These are phyloP conservation scores for Caenorhabditis brenneri DNA, from an alignment of 1,140 invertebrate species.

Conservation along the genomic window DNA sequence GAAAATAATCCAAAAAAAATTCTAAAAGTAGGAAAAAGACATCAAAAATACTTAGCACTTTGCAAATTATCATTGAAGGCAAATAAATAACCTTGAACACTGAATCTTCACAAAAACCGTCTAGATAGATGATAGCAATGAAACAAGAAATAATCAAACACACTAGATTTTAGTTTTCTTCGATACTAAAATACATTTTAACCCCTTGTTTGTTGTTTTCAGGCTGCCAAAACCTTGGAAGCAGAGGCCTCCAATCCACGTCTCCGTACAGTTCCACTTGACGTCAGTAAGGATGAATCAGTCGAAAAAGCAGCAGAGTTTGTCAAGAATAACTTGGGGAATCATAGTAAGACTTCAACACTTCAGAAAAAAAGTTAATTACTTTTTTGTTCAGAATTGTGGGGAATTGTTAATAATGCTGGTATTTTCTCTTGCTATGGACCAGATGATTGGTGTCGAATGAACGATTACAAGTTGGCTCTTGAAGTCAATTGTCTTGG, in stretches of 20 bases:
- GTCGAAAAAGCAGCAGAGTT: slow-evolving; percentile 51
- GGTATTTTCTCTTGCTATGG: slow-evolving; percentile 66
- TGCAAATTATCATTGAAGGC: too few relatives aligned
- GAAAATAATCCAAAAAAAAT: too few relatives aligned
- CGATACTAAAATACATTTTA: not conserved
- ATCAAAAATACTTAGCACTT: too few relatives aligned
- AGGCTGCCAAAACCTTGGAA: slow-evolving; percentile 44
- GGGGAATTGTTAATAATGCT: slow-evolving; percentile 63
- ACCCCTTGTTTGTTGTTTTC: not conserved
- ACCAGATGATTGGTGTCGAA: slow-evolving; percentile 61
- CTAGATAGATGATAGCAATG: too few relatives aligned
- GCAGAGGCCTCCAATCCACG: slow-evolving; percentile 27
- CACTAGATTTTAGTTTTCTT: not conserved
- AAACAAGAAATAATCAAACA: not conserved
- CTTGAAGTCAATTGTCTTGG: slow-evolving; percentile 61
- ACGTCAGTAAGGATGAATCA: slow-evolving; percentile 58
- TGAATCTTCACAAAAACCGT: too few relatives aligned
- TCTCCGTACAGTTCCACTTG: slow-evolving; percentile 50
- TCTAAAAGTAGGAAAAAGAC: too few relatives aligned
- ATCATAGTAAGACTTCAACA: not conserved
- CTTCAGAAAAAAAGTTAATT: not conserved
- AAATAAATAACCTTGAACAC: too few relatives aligned
- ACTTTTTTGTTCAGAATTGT: slow-evolving; percentile 57
- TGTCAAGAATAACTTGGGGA: slow-evolving; percentile 50
- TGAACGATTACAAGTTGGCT: slow-evolving; percentile 58